Evolutionary conservation across 2,113 vertebrate species (phyloP).

Genomic region (Saccopteryx leptura): DNA sequence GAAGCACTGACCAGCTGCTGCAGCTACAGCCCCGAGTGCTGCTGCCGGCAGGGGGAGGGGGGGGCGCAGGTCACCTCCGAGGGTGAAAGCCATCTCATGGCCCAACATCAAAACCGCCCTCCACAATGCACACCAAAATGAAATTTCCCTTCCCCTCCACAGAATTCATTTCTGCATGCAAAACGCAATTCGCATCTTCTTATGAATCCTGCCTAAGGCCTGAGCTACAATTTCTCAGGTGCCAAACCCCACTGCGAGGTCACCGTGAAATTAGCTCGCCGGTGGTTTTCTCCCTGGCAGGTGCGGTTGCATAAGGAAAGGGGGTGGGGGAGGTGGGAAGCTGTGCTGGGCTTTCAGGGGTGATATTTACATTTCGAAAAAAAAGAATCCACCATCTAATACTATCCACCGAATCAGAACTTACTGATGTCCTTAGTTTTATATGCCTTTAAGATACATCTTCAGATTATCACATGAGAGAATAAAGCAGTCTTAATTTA

Average conservation of each 20-base stretch:
- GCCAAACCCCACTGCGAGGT: conserved; percentile 63
- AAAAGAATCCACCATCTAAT: background rate
- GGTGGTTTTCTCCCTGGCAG: background rate
- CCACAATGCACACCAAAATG: conserved; percentile 35
- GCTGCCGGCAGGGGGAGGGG: fast-evolving
- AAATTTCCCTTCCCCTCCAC: conserved; percentile 24
- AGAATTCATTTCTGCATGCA: background rate
- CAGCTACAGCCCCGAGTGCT: no score
- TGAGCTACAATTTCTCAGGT: conserved; percentile 52
- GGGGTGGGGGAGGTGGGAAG: background rate
- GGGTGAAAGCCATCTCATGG: background rate
- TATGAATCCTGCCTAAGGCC: conserved; percentile 52
- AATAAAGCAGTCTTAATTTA: background rate
- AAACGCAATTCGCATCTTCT: conserved; percentile 74
- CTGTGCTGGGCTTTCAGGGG: background rate
- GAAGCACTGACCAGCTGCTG: fast-evolving
- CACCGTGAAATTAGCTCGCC: conserved; percentile 51
- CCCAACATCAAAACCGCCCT: no score
- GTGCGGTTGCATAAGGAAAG: background rate
- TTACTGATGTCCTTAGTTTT: no score
- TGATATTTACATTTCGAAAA: background rate
- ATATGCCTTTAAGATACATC: background rate
- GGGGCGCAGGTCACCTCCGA: fast-evolving
- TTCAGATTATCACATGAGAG: background rate
- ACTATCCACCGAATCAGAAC: background rate